Evolutionary conservation across 2,797 vertebrate species (phyloP), one percentile per base, ranked within the genome.

Genomic region (Babyrousa celebensis): DNA sequence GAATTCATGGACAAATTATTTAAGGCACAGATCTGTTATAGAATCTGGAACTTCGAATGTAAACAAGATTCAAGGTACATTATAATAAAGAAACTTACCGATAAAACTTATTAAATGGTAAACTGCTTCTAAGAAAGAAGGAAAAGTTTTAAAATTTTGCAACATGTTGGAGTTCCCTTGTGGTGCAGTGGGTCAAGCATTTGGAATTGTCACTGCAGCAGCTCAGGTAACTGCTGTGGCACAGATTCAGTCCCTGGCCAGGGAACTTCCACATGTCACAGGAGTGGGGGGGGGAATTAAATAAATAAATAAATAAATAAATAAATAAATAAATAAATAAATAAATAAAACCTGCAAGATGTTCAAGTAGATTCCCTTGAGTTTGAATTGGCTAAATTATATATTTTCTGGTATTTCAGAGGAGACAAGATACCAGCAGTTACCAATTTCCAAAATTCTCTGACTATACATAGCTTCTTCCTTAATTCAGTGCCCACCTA

Each of bases 61-160:
- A 95, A 86, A 27, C 11, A 86, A 72, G 23, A 71, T 90, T 79
- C 70, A 91, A 93, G 29, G 32, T 91, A 7, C 32, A 79, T 83
- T 85, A 80, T 32, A 56, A 70, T 80, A 65, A 85, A 83, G 16
- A 78, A 88, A 79, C 21, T 72, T 90, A 40, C 16, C 88, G 17
- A 52, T 88, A 67, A 87, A 74, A 85, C 40, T 67, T 56, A n/a
- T 90, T 78, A 78, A 43, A 40, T 63, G 54, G 43, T n/a, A 80
- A 88, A 63, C 10, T 93, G 48, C 77, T 87, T 93, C 86, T 48
- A 83, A 40, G 48, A 85, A 89, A 96, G 6, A 89, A 90, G 95
- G 21, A 86, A 90, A 70, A 48, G 1, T 32, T 68, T 32, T 11
- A 54, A 72, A 75, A 75, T 75, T 52, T 9, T 52, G 7, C 36